Conservation (phyloP, 2,113 vertebrate genomes). For the Xenotilapia longispinis region DNA sequence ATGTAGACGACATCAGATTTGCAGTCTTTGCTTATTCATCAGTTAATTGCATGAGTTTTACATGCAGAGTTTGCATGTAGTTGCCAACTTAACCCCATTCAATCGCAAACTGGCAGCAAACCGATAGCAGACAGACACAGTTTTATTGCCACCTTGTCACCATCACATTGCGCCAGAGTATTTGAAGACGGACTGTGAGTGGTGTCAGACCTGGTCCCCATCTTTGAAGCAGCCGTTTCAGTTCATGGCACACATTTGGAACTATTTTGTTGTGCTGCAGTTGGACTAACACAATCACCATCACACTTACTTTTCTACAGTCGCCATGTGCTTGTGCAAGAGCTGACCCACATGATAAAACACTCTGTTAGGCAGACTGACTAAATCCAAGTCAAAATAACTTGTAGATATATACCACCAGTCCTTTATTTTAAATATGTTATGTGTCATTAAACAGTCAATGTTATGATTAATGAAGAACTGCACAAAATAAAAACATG, state of each 20-base stretch:
- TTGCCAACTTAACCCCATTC: not conserved
- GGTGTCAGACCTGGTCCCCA: not conserved
- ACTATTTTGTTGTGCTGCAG: not conserved
- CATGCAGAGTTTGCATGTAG: not conserved
- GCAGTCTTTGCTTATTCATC: not conserved
- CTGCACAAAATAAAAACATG: not conserved
- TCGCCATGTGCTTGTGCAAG: not conserved
- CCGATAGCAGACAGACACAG: not conserved
- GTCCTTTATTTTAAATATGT: not conserved
- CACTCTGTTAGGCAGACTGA: not conserved
- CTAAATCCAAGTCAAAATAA: not conserved
- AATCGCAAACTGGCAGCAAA: not conserved
- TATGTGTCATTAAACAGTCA: not conserved
- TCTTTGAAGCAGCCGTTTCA: not conserved
- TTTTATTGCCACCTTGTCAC: not conserved
- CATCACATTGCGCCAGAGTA: not conserved
- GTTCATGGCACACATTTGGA: not conserved
- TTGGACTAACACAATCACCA: not conserved
- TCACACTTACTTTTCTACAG: not conserved
- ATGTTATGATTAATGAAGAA: not conserved
- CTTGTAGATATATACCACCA: not conserved
- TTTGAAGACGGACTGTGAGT: not conserved
- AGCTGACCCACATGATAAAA: not conserved
- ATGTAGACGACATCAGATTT: not conserved
- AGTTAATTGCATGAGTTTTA: not conserved